Conservation (phyloP, 2,888 invertebrate species). For the Punctoribates punctum region DNA sequence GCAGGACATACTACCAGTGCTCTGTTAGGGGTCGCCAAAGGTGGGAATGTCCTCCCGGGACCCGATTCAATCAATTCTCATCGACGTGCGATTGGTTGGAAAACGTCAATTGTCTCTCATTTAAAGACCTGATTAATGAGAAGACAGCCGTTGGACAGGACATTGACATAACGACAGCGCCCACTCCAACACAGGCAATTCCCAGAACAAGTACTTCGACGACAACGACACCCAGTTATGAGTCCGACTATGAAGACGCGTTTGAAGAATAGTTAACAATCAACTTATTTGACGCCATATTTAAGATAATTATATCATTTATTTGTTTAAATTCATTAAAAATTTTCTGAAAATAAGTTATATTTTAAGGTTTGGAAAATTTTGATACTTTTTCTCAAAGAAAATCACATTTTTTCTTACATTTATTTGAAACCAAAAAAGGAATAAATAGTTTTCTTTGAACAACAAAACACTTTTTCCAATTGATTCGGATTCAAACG, state of each 20-base stretch:
- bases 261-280: background rate
- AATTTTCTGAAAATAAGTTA: too few relatives aligned
- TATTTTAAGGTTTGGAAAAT: too few relatives aligned
- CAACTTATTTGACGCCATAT: background rate
- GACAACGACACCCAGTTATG: background rate
- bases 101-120: constrained; percentile 19
- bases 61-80: constrained; percentile 27
- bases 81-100: constrained; percentile 37
- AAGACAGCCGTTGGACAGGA: background rate
- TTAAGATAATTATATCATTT: background rate
- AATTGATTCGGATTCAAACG: too few relatives aligned
- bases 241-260: background rate
- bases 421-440: too few relatives aligned
- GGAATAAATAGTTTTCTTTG: too few relatives aligned
- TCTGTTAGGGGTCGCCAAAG: constrained; percentile 19
- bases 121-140: background rate
- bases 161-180: too few relatives aligned
- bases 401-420: too few relatives aligned
- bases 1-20: constrained; percentile 36
- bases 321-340: too few relatives aligned
- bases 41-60: constrained; percentile 35
- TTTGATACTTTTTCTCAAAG: too few relatives aligned
- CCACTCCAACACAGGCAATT: background rate
- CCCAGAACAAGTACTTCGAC: background rate
- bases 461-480: too few relatives aligned